Evolutionary conservation across 2,113 vertebrate species (phyloP).

Genomic region (Lampris megalopsis): DNA sequence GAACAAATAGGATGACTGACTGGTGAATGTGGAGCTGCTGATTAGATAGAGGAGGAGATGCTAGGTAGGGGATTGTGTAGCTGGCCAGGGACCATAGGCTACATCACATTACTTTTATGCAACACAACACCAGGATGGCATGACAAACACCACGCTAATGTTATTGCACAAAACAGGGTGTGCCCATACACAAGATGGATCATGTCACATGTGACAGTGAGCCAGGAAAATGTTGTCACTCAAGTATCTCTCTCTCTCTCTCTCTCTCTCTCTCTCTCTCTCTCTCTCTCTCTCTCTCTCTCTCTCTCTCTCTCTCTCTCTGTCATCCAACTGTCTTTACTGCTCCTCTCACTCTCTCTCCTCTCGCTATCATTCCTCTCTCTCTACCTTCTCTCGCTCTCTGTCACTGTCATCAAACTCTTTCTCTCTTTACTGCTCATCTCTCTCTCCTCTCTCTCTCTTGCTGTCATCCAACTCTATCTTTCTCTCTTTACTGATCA

Average conservation of each 20-base stretch:
- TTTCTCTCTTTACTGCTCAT: neutral
- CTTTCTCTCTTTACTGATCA: too few relatives aligned
- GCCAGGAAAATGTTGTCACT: neutral
- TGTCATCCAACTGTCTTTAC: neutral
- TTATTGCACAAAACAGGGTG: constrained; percentile 32
- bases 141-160: neutral
- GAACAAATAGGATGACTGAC: too few relatives aligned
- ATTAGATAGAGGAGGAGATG: constrained; percentile 1
- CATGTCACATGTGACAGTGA: constrained; percentile 10
- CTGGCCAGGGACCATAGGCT: neutral
- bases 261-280: neutral
- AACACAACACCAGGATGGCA: constrained; percentile 29
- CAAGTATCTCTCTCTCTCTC: neutral
- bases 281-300: neutral
- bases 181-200: constrained; percentile 11
- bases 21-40: neutral
- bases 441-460: neutral
- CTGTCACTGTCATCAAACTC: too few relatives aligned
- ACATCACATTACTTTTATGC: constrained; percentile 34
- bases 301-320: too few relatives aligned
- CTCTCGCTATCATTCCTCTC: neutral
- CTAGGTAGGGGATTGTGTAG: constrained; percentile 23
- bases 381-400: neutral
- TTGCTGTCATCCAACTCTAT: too few relatives aligned
- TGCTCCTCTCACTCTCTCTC: neutral